phyloP scores from a whole-genome alignment of 2,797 vertebrate genomes.

The Brachyalestes nurse region DNA sequence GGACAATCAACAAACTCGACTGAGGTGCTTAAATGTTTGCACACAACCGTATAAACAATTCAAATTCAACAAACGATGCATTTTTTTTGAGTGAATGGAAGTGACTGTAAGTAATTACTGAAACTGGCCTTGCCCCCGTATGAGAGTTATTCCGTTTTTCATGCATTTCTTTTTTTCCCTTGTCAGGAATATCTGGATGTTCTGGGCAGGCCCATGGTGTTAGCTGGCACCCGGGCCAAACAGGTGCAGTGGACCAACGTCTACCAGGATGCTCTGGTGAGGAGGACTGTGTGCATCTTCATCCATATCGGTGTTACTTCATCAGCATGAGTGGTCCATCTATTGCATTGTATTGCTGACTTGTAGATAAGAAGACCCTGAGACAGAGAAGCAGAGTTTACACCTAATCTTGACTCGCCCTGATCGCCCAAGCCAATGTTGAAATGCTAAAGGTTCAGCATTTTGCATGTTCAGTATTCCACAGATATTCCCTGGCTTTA shows the following conservation, averaged over 20 bases:
- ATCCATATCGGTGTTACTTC: not conserved
- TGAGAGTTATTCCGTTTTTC: conserved; percentile 19
- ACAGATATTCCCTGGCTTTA: conserved; percentile 3
- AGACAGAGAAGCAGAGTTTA: not conserved
- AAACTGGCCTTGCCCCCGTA: not conserved
- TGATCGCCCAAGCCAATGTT: not conserved
- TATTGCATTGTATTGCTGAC: not conserved
- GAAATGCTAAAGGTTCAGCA: not conserved
- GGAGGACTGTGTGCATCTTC: conserved; percentile 36
- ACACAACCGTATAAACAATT: too few species aligned
- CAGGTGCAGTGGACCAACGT: conserved; percentile 99
- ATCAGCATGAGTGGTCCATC: not conserved
- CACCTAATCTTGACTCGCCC: not conserved
- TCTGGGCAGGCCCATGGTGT: conserved; percentile 94
- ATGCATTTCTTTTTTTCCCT: conserved; percentile 3
- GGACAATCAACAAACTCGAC: too few species aligned
- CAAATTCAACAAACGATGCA: too few species aligned
- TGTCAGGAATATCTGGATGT: conserved; percentile 96
- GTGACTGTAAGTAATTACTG: too few species aligned
- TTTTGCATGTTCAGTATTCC: not conserved
- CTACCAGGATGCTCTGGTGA: conserved; percentile 97
- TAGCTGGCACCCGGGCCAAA: conserved; percentile 91
- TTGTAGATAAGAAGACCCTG: not conserved
- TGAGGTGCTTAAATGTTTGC: too few species aligned
- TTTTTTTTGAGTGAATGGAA: too few species aligned